phyloP scores from a whole-genome alignment of 1,140 invertebrate species.

The Calephelis nemesis region DNA sequence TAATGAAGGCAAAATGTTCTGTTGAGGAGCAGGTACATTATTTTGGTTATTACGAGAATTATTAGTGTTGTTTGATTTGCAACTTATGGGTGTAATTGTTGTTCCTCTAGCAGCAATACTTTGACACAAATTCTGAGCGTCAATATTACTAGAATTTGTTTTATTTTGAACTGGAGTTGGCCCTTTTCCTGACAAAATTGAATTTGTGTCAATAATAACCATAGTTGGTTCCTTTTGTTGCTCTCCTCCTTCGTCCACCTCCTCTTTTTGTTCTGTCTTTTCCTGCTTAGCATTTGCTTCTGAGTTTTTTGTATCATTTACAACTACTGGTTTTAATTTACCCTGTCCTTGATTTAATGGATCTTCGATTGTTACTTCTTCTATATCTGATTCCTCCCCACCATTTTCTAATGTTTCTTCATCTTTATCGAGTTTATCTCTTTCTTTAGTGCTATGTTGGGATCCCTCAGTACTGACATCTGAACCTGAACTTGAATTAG shows the following conservation, averaged over 20 bases:
- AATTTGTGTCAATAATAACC: conserved; percentile 73
- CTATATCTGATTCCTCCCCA: conserved; percentile 74
- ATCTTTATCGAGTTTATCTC: conserved; percentile 80
- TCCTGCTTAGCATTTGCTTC: conserved; percentile 42
- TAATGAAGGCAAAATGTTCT: conserved; percentile 86
- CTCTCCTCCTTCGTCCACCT: conserved; percentile 64
- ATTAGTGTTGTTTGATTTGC: conserved; percentile 45
- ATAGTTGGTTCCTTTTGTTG: conserved; percentile 74
- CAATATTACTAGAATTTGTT: conserved; percentile 45
- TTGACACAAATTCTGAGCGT: conserved; percentile 72
- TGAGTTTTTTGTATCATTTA: conserved; percentile 79
- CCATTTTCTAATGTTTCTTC: conserved; percentile 83
- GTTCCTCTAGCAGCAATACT: conserved; percentile 76
- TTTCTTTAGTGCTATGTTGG: conserved; percentile 82
- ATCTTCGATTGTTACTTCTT: conserved; percentile 83
- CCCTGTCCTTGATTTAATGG: conserved; percentile 80
- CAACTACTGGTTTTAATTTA: conserved; percentile 82
- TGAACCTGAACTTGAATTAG: conserved; percentile 64
- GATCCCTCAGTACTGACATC: conserved; percentile 78
- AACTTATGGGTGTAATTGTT: conserved; percentile 76
- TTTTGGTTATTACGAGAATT: conserved; percentile 49
- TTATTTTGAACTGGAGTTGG: conserved; percentile 50
- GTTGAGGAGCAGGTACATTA: conserved; percentile 64
- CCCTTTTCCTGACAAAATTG: conserved; percentile 65
- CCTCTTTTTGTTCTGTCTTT: conserved; percentile 50